phyloP scores from a whole-genome alignment of 2,113 vertebrate species.

The Hystrix cristata region DNA sequence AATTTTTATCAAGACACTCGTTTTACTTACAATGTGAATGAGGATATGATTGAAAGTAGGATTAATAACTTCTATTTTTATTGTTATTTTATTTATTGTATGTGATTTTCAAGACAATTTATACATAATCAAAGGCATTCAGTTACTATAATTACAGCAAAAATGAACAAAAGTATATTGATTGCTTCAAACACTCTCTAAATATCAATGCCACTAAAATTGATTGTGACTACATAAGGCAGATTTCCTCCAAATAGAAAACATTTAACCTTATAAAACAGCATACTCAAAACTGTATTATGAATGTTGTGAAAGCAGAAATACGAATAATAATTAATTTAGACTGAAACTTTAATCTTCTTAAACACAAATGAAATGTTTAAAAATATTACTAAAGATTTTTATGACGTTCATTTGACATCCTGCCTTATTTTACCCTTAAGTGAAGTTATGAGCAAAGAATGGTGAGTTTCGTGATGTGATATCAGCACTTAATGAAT shows the following conservation, averaged over 20 bases:
- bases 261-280: not conserved
- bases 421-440: not conserved
- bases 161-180: not conserved
- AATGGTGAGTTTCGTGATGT: not conserved
- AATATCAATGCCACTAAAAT: not conserved
- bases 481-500: not conserved
- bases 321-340: not conserved
- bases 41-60: not conserved
- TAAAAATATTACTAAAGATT: not conserved
- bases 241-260: not conserved
- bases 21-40: not conserved
- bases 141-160: not conserved
- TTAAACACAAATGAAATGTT: not conserved
- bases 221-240: not conserved
- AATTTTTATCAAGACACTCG: not conserved
- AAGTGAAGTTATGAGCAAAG: not conserved
- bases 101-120: slow-evolving; percentile 6
- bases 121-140: not conserved
- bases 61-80: not conserved
- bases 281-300: not conserved
- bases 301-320: slow-evolving; percentile 13
- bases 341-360: not conserved
- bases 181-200: not conserved
- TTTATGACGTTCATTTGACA: not conserved
- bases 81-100: not conserved